Conservation (phyloP, 2,113 vertebrate genomes). For the Eulemur macaco region DNA sequence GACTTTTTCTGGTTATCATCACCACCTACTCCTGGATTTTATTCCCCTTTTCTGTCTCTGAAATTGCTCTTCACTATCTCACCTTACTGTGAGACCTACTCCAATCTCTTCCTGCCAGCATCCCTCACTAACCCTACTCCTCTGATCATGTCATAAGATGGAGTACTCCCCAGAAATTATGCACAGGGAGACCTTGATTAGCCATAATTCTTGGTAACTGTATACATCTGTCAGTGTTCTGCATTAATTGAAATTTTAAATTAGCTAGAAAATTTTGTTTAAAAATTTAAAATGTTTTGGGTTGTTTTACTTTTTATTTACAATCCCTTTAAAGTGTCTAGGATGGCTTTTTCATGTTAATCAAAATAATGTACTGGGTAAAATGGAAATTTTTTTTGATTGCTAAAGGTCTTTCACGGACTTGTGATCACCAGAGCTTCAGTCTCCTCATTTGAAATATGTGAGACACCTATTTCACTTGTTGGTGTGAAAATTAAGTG, state of each 20-base stretch:
- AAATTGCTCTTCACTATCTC: neutral
- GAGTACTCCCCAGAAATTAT: neutral
- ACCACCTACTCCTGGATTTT: neutral
- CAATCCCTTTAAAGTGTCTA: neutral
- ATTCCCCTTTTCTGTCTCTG: neutral
- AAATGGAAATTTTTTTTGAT: neutral
- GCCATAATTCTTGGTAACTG: neutral
- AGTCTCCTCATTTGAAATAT: neutral
- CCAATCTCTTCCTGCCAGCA: neutral
- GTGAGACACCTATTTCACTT: neutral
- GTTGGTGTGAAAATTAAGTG: neutral
- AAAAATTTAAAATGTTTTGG: neutral
- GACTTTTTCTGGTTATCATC: neutral
- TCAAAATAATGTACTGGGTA: neutral
- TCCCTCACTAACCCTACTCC: neutral
- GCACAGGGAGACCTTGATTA: neutral
- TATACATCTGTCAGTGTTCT: neutral
- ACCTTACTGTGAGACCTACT: neutral
- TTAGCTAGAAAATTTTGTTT: neutral
- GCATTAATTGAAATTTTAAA: neutral
- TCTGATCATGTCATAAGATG: neutral
- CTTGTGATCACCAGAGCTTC: neutral
- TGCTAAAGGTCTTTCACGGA: neutral
- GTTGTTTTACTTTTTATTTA: neutral
- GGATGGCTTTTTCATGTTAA: neutral